phyloP scores from a whole-genome alignment of 2,888 invertebrate species.

The Syrphus vitripennis region DNA sequence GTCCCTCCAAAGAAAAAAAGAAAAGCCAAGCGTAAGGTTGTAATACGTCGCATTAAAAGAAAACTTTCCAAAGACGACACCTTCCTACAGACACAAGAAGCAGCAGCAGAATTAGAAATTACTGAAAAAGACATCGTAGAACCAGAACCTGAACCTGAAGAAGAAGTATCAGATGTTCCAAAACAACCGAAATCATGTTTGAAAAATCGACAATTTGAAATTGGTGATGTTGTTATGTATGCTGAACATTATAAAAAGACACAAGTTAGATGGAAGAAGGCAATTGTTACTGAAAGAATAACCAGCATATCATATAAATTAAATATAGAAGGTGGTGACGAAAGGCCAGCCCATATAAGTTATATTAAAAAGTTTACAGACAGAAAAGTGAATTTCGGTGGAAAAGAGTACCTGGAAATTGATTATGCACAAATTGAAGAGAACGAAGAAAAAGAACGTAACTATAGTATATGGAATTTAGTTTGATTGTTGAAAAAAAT shows the following conservation, averaged over 20 bases:
- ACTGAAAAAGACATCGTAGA: conserved; percentile 78
- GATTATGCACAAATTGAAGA: conserved; percentile 80
- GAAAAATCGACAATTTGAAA: conserved; percentile 77
- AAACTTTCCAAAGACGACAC: conserved; percentile 77
- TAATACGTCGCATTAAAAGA: conserved; percentile 79
- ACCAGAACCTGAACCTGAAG: conserved; percentile 59
- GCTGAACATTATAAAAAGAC: conserved; percentile 79
- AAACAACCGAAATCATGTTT: conserved; percentile 77
- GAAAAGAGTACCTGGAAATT: conserved; percentile 80
- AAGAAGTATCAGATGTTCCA: conserved; percentile 64
- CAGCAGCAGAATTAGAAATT: conserved; percentile 76
- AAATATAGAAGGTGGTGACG: conserved; percentile 79
- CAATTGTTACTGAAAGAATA: conserved; percentile 77
- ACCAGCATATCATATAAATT: conserved; percentile 80
- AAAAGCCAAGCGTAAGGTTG: conserved; percentile 79
- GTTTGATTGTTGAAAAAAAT: conserved; percentile 72
- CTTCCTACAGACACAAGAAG: conserved; percentile 75
- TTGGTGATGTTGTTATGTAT: conserved; percentile 78
- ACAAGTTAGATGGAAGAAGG: conserved; percentile 79
- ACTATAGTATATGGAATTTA: conserved; percentile 80
- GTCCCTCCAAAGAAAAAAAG: conserved; percentile 74
- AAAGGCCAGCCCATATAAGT: conserved; percentile 79
- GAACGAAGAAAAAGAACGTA: conserved; percentile 77
- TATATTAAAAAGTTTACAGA: conserved; percentile 79
- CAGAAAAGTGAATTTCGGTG: conserved; percentile 79